Conservation (phyloP, 1,140 invertebrate species). For the Nephila pilipes region DNA sequence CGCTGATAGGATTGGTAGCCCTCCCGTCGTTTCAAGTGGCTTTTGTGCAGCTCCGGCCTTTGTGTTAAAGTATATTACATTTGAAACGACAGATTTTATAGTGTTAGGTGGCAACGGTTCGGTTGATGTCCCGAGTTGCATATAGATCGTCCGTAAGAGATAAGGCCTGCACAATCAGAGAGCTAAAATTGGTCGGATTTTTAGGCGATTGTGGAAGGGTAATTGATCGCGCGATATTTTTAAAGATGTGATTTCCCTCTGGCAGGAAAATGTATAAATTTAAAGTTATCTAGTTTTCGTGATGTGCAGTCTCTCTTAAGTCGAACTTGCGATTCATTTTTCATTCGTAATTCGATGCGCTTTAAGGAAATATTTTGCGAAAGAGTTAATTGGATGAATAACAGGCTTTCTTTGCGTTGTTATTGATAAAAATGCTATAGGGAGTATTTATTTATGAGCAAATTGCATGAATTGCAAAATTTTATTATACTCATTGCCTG, state of each 20-base stretch:
- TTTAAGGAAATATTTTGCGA: too few relatives aligned
- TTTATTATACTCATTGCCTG: too few relatives aligned
- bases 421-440: too few relatives aligned
- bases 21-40: slow-evolving; percentile 52
- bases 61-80: slow-evolving; percentile 75
- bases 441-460: too few relatives aligned
- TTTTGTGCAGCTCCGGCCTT: slow-evolving; percentile 55
- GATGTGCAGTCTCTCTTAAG: too few relatives aligned
- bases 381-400: too few relatives aligned
- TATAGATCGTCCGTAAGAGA: slow-evolving; percentile 3
- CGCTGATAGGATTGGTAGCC: slow-evolving; percentile 70
- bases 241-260: not conserved
- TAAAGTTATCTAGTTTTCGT: too few relatives aligned
- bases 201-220: not conserved
- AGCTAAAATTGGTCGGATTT: not conserved
- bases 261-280: too few relatives aligned
- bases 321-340: too few relatives aligned
- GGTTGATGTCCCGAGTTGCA: slow-evolving; percentile 15
- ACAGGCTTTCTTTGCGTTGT: too few relatives aligned
- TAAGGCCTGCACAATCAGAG: not conserved
- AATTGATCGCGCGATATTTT: not conserved
- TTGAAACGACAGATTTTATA: slow-evolving; percentile 74
- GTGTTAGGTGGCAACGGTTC: slow-evolving; percentile 62
- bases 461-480: too few relatives aligned
- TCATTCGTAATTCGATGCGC: too few relatives aligned